phyloP scores from a whole-genome alignment of 2,797 vertebrate species.

The Dicrostonyx torquatus region DNA sequence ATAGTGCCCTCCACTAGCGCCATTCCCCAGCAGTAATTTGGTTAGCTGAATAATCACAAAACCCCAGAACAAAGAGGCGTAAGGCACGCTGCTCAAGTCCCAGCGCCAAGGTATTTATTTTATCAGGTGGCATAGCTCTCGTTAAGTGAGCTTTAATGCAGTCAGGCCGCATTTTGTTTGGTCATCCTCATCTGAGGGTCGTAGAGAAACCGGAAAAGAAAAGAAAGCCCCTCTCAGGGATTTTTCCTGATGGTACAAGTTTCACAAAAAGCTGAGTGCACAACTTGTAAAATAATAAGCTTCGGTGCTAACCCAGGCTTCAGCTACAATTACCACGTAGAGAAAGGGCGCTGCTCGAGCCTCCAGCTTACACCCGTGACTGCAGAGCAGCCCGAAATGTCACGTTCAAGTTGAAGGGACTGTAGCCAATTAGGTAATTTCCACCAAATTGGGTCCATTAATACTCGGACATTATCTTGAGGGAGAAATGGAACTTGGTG shows the following conservation, averaged over 20 bases:
- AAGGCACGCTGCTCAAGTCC: conserved; percentile 37
- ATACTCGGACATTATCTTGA: conserved; percentile 77
- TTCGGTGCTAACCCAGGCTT: conserved; percentile 64
- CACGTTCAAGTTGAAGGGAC: conserved; percentile 73
- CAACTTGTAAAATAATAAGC: conserved; percentile 81
- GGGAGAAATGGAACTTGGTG: conserved; percentile 72
- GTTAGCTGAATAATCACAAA: conserved; percentile 47
- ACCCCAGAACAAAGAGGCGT: conserved; percentile 39
- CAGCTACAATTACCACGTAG: conserved; percentile 74
- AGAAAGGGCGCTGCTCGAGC: conserved; percentile 59
- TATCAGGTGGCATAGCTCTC: conserved; percentile 11
- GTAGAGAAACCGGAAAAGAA: conserved; percentile 51
- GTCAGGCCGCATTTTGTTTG: conserved; percentile 53
- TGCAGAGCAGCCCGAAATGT: conserved; percentile 65
- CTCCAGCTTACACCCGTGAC: conserved; percentile 56
- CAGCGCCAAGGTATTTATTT: conserved; percentile 37
- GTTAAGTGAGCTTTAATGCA: conserved; percentile 53
- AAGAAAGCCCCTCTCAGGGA: conserved; percentile 61
- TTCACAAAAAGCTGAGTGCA: conserved; percentile 80
- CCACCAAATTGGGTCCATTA: conserved; percentile 76
- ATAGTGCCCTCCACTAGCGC: not conserved
- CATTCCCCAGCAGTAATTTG: conserved; percentile 41
- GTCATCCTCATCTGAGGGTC: conserved; percentile 43
- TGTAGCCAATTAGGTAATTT: conserved; percentile 77
- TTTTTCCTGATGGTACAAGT: conserved; percentile 72